Evolutionary conservation across 2,797 vertebrate species (phyloP).

Genomic region (Petrocephalus sullivani): DNA sequence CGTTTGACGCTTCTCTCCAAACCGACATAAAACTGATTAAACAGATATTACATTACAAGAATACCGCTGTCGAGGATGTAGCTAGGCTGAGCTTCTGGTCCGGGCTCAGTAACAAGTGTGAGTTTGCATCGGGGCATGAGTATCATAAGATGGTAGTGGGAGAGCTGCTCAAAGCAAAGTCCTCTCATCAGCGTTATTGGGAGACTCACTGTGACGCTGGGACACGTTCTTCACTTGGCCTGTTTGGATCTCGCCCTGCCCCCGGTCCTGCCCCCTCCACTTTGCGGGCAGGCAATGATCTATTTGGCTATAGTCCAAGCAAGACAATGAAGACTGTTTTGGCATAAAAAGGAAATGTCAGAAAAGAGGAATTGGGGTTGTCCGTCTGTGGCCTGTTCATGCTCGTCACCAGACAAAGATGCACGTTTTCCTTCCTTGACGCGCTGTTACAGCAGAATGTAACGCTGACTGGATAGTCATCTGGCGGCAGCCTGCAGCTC

Average conservation of each 20-base stretch:
- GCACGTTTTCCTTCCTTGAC: background rate
- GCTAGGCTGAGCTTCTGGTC: background rate
- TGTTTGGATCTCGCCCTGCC: background rate
- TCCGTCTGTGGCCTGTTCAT: background rate
- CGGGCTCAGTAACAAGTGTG: background rate
- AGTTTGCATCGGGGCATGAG: background rate
- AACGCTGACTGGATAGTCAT: slow-evolving; percentile 2
- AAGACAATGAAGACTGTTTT: background rate
- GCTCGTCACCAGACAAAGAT: background rate
- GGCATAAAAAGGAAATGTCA: background rate
- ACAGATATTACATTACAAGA: background rate
- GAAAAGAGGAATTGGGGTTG: background rate
- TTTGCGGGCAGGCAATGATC: background rate
- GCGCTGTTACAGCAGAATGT: background rate
- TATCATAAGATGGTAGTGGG: background rate
- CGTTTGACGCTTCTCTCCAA: background rate
- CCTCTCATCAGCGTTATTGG: background rate
- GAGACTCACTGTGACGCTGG: background rate
- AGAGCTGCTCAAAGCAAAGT: background rate
- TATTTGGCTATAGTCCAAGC: background rate
- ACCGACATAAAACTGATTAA: background rate
- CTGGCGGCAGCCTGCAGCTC: background rate
- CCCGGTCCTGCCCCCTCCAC: background rate
- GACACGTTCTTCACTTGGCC: background rate
- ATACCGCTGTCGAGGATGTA: background rate